Evolutionary conservation across 2,797 vertebrate species (phyloP).

Genomic region (Coranthus polyacanthus): DNA sequence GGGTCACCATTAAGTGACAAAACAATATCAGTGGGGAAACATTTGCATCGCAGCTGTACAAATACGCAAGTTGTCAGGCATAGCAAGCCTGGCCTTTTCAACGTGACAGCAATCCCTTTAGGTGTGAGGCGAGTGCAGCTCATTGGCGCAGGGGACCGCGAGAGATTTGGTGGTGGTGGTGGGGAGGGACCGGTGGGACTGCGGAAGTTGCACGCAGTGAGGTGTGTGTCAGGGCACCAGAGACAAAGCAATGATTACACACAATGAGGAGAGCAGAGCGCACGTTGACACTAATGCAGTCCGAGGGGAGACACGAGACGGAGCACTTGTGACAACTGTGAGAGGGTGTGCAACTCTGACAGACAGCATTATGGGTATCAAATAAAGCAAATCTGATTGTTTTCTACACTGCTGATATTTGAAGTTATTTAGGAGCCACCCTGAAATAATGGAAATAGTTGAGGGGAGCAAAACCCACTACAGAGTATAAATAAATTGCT

Average conservation of each 20-base stretch:
- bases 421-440: constrained; percentile 1
- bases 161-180: constrained; percentile 76
- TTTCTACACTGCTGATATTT: constrained; percentile 24
- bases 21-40: constrained; percentile 82
- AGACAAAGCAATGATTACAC: constrained; percentile 84
- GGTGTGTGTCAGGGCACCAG: constrained; percentile 83
- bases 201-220: constrained; percentile 83
- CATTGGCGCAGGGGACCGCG: constrained; percentile 75
- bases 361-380: constrained; percentile 69
- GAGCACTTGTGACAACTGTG: constrained; percentile 83
- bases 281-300: constrained; percentile 83
- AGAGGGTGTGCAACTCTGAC: constrained; percentile 76
- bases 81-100: constrained; percentile 81
- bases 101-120: constrained; percentile 84
- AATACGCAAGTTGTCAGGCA: constrained; percentile 86
- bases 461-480: too few relatives aligned
- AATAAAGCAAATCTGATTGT: constrained; percentile 43
- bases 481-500: too few relatives aligned
- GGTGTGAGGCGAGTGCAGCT: constrained; percentile 77
- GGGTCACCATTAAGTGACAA: constrained; percentile 83
- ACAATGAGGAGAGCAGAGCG: constrained; percentile 77
- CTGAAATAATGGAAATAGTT: neutral
- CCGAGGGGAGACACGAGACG: constrained; percentile 80
- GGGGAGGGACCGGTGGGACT: constrained; percentile 54
- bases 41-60: constrained; percentile 78